Base-by-base conservation (phyloP, 2,113 vertebrate species). In the Sinocyclocheilus grahami region DNA sequence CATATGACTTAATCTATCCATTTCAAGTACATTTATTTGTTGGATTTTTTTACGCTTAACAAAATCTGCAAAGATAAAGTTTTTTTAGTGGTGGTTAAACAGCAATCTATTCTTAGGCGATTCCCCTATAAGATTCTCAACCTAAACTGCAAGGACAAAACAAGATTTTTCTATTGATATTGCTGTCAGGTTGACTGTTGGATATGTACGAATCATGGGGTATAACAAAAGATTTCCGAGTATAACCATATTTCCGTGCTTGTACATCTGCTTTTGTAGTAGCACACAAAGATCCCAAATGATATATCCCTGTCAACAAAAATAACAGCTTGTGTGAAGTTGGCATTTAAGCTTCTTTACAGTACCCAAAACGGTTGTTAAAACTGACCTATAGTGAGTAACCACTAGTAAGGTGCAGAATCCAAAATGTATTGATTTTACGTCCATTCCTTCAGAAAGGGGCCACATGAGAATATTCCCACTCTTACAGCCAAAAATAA, bases 391-490 rank as follows among this genome's bases (percentile, higher is more conserved):
- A 86, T 82, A 76, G 60, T 24, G 58, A 86, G 79, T 46, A 65
- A 82, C 85, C 85, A 60, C 71, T 82, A 74, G n/a, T 77, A 53
- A 76, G 85, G 85, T 67, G 80, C 80, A 82, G 79, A 75, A 82
- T 76, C 48, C 85, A 81, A 82, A 86, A 82, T 82, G 39, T 86
- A 86, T 86, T 76, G 79, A 67, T 86, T 86, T 82, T 86, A 82
- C n/a, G 55, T 86, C 69, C 22, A 63, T 86, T 80, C 62, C 67
- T 48, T 82, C 24, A 14, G 72, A 75, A 75, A 82, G 55, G 46
- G 55, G 79, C 39, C 85, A 82, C 67, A 74, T 42, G 69, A 74
- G 48, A 74, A 84, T 74, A 84, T 60, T 9, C 67, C 20, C 11
- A n/a, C 69, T 16, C 42, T 30, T 65, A 20, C 80, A 82, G n/a